Base-by-base conservation (phyloP, 1,140 invertebrate genomes). In the Planococcus citri region DNA sequence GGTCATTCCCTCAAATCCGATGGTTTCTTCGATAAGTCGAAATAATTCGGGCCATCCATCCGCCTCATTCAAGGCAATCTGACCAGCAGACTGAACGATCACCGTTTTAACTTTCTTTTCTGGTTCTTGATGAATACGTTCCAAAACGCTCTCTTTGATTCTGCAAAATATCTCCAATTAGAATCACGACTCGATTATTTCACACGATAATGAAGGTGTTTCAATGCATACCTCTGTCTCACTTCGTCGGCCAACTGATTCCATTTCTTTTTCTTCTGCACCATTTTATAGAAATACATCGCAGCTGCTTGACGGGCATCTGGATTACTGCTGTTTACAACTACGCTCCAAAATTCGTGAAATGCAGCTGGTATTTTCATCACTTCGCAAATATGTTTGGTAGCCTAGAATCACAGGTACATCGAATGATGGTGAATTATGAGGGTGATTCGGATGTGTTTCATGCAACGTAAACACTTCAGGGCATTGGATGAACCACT, bases 21-120 rank as follows among this genome's bases (percentile, higher is more conserved):
- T 27, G 9, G 12, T 64, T 17, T 64, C 60, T 64, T 64, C 60
- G 22, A 64, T 24, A 2, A 64, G 20, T 27, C 22, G 20, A 25
- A 64, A 64, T 3, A 64, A 20, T 3, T 64, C 22, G 6, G 60
- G 60, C 60, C 60, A 64, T 25, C 25, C 25, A 25, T 64, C 60
- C 9, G 60, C 6, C 24, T 64, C 60, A 25, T 24, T 27, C 10
- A 64, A 27, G 22, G 60, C 60, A 6, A 64, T 64, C 24, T 64
- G 60, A 2, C 60, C 60, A 9, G 60, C 60, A 27, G 60, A 2
- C 24, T 64, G 60, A 14, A 64, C 25, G 12, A 64, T 64, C 3
- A 64, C 60, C 10, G 60, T 64, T 64, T 64, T 64, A 3, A 64
- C 60, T 64, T 64, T 64, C 20, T 64, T 64, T 17, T 64, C 60